These are phyloP conservation scores for Emydoidea blandingii DNA, from an alignment of 2,797 vertebrate species.

Conservation along the genomic window DNA sequence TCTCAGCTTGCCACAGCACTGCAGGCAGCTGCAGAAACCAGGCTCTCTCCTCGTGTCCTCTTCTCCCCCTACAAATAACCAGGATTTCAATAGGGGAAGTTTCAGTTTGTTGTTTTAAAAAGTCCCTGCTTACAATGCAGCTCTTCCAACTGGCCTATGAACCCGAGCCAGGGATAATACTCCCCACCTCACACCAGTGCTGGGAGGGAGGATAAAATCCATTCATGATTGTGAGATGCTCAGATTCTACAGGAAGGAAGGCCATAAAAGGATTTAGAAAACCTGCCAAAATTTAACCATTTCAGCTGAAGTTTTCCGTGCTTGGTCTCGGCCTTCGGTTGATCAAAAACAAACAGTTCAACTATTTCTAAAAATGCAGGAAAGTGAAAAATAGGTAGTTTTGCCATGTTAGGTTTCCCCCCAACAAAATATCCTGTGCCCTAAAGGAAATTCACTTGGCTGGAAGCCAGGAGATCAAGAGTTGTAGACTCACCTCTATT, in stretches of 20 bases:
- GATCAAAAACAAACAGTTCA: neutral
- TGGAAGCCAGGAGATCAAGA: neutral
- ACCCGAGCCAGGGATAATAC: accelerated
- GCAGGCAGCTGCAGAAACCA: neutral
- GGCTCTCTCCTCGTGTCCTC: neutral
- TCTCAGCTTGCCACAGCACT: neutral
- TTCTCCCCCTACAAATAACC: neutral
- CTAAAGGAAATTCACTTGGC: neutral
- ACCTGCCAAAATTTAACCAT: neutral
- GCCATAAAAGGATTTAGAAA: neutral
- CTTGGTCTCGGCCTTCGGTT: neutral
- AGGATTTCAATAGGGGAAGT: neutral
- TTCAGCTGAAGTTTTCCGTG: neutral
- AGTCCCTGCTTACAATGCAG: neutral
- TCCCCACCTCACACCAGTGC: neutral
- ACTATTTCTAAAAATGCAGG: neutral
- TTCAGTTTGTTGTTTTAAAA: neutral
- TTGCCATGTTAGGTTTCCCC: neutral
- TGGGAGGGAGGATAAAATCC: neutral
- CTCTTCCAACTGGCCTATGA: constrained; percentile 2
- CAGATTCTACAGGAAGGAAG: neutral
- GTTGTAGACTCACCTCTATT: neutral
- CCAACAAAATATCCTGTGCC: neutral
- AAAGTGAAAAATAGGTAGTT: neutral
- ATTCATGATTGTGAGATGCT: neutral